Evolutionary conservation across 2,113 vertebrate species (phyloP), one percentile per base, ranked within the genome.

Genomic region (Stigmatopora argus): DNA sequence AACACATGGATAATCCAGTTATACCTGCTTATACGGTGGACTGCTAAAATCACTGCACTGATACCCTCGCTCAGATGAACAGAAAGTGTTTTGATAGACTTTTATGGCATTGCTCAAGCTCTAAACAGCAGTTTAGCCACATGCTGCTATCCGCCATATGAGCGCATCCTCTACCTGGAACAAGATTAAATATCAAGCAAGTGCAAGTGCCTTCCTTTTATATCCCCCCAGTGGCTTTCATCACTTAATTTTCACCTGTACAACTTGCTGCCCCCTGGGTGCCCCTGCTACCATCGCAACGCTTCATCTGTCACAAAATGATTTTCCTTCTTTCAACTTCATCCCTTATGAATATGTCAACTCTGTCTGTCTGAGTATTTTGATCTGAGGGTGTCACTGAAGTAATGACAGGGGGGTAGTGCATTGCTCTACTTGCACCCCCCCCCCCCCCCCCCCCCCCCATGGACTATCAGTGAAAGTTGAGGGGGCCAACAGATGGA

Each of bases 401-500:
- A 77, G 73, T 38, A 62, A 56, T 46, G 49, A 62, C 61, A 74
- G 70, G 68, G 80, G 73, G 73, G 69, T 65, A 71, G 68, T 68
- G 67, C 62, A 71, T 69, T 63, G 71, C 73, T 38, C 38, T 75
- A 79, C 78, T 79, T 86, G 75, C 80, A 80, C 56, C 79, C 58
- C 70, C 82, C 80, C 67, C 48, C 82, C 80, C 67, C 48, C 56
- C 79, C 58, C 70, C 56, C 79, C 58, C 70, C 82, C 80, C 67
- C 48, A 49, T 79, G 73, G 72, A 77, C 52, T 57, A 58, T 70
- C 71, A 78, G 84, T 76, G 86, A 90, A 89, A 88, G 86, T 82
- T 81, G 75, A 79, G 72, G 74, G 59, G 70, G 55, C 70, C 73
- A 86, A 88, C 90, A 92, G 89, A 91, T 91, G 90, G 89, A 86